Base-by-base conservation (phyloP, 2,888 invertebrate genomes). In the Drepana falcataria region DNA sequence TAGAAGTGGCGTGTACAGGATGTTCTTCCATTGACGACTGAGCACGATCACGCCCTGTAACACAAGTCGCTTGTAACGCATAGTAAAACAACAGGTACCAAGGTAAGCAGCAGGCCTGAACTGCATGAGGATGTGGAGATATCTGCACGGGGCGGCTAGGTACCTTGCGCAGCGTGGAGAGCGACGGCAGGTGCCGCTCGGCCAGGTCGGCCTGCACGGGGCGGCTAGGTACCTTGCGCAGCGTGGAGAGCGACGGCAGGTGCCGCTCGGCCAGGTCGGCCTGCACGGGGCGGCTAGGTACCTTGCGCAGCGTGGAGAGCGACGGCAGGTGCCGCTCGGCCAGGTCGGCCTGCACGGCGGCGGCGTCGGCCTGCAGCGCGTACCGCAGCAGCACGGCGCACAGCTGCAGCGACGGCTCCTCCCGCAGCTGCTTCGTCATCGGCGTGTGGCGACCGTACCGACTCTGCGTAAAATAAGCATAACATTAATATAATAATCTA, bases 1-100 rank as follows among this genome's bases (percentile, higher is more conserved):
- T 48, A 98, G 90, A 61, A 97, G 91, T 0, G 99, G 98, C 65
- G 98, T 98, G 81, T 98, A 98, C 34, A 99, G 89, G 2, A 97
- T 96, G 82, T 97, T 98, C 87, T 98, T 98, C 99, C 98, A 99
- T 79, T 99, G 98, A 0, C 98, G 93, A 73, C 97, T 97, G 54
- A 99, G 91, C 35, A 98, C 98, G 77, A 99, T 96, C n/a, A 99
- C 96, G 37, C 98, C 98, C 95, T 96, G 77, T 4, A 58, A 59
- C n/a, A n/a, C n/a, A n/a, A n/a, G n/a, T n/a, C n/a, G n/a, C n/a
- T n/a, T n/a, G n/a, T n/a, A n/a, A n/a, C n/a, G n/a, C n/a, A n/a
- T n/a, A n/a, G n/a, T n/a, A n/a, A n/a, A n/a, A n/a, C n/a, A n/a
- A n/a, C n/a, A n/a, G n/a, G n/a, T n/a, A n/a, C n/a, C n/a, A n/a